Percentiles rank a stretch among this genome's conserved stretches.
Evolutionary conservation across 2,888 invertebrate species (phyloP).

Genomic region (Bombyx huttoni): DNA sequence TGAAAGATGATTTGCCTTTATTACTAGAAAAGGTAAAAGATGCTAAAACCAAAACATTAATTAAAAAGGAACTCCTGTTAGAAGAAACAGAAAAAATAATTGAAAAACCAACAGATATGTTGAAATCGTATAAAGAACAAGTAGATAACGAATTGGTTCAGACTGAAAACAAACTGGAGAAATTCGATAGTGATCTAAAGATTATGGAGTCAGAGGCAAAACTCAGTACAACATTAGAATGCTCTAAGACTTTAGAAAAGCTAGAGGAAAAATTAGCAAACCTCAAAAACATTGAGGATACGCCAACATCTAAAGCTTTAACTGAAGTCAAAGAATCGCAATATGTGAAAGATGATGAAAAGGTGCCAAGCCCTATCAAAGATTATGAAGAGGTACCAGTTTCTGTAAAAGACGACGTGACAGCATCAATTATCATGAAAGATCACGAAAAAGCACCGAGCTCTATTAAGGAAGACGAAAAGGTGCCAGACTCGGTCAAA

Average conservation of each 20-base stretch:
- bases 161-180: slow-evolving; percentile 4
- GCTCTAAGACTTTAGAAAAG: slow-evolving; percentile 57
- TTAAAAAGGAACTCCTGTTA: slow-evolving; percentile 5
- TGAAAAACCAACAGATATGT: background rate
- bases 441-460: background rate
- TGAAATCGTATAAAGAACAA: slow-evolving; percentile 5
- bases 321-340: slow-evolving; percentile 5
- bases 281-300: slow-evolving; percentile 39
- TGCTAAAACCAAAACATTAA: too few relatives aligned
- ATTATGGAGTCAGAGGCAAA: slow-evolving; percentile 17
- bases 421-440: too few relatives aligned
- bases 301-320: slow-evolving; percentile 11
- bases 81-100: slow-evolving; percentile 5
- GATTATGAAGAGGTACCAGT: slow-evolving; percentile 1
- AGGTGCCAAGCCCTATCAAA: slow-evolving; percentile 2
- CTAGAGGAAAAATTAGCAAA: slow-evolving; percentile 57
- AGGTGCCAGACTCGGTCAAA: background rate
- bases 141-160: slow-evolving; percentile 5
- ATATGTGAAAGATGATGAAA: slow-evolving; percentile 2
- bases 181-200: background rate
- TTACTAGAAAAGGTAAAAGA: too few relatives aligned
- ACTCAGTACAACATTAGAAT: slow-evolving; percentile 38
- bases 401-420: background rate
- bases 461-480: background rate
- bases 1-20: too few relatives aligned